Evolutionary conservation across 1,140 invertebrate species (phyloP).

Genomic region (Drosophila ananassae): DNA sequence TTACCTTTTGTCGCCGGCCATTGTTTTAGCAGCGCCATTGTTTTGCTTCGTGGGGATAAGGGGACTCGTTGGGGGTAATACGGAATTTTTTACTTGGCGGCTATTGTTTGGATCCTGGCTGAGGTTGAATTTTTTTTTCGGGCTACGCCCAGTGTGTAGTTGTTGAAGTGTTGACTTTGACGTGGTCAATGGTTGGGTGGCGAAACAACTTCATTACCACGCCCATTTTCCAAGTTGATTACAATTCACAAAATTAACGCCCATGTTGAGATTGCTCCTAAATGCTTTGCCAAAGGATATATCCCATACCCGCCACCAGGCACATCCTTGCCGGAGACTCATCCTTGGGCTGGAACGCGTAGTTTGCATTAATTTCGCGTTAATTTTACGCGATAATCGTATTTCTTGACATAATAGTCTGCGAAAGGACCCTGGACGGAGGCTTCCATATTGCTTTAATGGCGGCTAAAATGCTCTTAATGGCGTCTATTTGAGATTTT

Average conservation of each 20-base stretch:
- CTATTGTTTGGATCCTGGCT: slow-evolving; percentile 33
- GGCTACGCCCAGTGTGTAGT: slow-evolving; percentile 24
- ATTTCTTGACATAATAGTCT: slow-evolving; percentile 62
- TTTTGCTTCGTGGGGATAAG: slow-evolving; percentile 25
- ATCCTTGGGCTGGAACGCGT: slow-evolving; percentile 42
- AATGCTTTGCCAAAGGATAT: slow-evolving; percentile 42
- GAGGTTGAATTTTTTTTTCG: slow-evolving; percentile 9
- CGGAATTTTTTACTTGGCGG: slow-evolving; percentile 33
- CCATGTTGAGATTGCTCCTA: slow-evolving; percentile 61
- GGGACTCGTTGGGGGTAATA: not conserved
- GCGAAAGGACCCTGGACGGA: slow-evolving; percentile 3
- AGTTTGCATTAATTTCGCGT: slow-evolving; percentile 82
- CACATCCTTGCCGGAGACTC: slow-evolving; percentile 4
- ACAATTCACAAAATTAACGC: slow-evolving; percentile 67
- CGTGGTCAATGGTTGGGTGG: slow-evolving; percentile 46
- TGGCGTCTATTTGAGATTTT: slow-evolving; percentile 81
- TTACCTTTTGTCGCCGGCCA: slow-evolving; percentile 56
- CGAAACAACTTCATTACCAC: slow-evolving; percentile 63
- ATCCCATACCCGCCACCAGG: not conserved
- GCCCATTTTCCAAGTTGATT: slow-evolving; percentile 40
- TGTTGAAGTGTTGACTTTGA: slow-evolving; percentile 57
- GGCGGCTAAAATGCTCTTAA: slow-evolving; percentile 75
- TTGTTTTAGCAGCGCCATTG: slow-evolving; percentile 54
- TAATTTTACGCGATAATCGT: slow-evolving; percentile 78
- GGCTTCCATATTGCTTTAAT: slow-evolving; percentile 78